Conservation (phyloP, 2,888 invertebrate species). For the Acleris literana region DNA sequence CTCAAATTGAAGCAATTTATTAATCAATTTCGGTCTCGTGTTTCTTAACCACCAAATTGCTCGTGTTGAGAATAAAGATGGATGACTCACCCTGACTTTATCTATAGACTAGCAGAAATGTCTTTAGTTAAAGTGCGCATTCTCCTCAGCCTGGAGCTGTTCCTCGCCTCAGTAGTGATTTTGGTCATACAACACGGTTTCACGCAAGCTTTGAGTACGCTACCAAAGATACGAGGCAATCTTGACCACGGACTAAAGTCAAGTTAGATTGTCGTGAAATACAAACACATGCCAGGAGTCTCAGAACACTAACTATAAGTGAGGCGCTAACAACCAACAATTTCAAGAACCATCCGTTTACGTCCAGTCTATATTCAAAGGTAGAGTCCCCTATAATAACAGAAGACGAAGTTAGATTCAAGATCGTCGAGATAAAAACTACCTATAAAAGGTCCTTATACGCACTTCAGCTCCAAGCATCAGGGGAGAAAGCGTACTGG, state of each 20-base stretch:
- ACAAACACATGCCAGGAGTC: not conserved
- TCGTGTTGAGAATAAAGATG: too few species aligned
- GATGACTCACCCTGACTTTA: too few species aligned
- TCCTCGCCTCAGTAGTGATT: too few species aligned
- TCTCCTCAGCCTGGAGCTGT: too few species aligned
- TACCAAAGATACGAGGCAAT: not conserved
- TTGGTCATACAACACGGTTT: too few species aligned
- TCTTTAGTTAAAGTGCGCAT: too few species aligned
- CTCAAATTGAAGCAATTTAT: too few species aligned
- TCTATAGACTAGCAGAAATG: too few species aligned
- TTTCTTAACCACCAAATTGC: too few species aligned
- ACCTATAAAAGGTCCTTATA: not conserved
- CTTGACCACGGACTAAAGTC: not conserved
- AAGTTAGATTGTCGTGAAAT: not conserved
- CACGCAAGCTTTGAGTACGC: too few species aligned
- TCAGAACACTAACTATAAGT: not conserved
- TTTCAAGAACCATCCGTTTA: not conserved
- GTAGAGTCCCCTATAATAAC: not conserved
- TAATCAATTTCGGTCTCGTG: too few species aligned
- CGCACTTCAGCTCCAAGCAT: not conserved
- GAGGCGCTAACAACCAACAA: not conserved
- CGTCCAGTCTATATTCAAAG: not conserved
- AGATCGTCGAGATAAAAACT: not conserved
- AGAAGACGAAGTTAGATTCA: not conserved
- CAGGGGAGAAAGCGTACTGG: slow-evolving; percentile 2